Base-by-base conservation (phyloP, 2,113 vertebrate genomes). In the Odobenus rosmarus region DNA sequence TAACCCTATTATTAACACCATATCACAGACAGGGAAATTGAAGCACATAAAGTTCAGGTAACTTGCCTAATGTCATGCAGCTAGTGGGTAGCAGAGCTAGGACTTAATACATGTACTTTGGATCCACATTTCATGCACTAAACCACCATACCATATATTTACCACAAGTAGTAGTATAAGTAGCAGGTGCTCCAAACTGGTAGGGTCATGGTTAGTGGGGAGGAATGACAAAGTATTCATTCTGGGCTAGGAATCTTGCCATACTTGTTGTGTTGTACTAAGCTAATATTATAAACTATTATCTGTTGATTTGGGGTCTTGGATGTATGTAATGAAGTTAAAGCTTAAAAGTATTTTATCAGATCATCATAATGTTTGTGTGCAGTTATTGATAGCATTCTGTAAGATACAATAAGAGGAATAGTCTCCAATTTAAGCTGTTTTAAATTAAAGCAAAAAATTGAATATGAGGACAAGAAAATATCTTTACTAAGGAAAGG, bases 81-180 rank as follows among this genome's bases (percentile, higher is more conserved):
- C 13, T 57, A 13, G 2, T 49, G n/a, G 31, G 15, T 16, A 12
- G 13, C 13, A 89, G 6, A 88, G 21, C 31, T 72, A 39, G 21
- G 19, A 49, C 1, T 77, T 46, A 36, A 49, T 39, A 39, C 2
- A 7, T 12, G 19, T 24, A 16, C 26, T 55, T 3, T 53, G 16
- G 51, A 28, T 33, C 6, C 16, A 8, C 61, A 18, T 12, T 90
- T 59, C 31, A 79, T 12, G 8, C 16, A 36, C 9, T 49, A 11
- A 46, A 15, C 3, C 21, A 1, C 3, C 1, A 18, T 7, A 28
- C 16, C 8, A 14, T 9, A 11, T 1, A 0, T 46, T 33, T 3
- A 8, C 46, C 11, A 26, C 28, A 62, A 46, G 36, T 5, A 28
- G 59, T 46, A 24, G 24, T 24, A 14, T 39, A 46, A 46, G 13